phyloP scores from a whole-genome alignment of 2,888 invertebrate genomes.

The Thyatira batis region DNA sequence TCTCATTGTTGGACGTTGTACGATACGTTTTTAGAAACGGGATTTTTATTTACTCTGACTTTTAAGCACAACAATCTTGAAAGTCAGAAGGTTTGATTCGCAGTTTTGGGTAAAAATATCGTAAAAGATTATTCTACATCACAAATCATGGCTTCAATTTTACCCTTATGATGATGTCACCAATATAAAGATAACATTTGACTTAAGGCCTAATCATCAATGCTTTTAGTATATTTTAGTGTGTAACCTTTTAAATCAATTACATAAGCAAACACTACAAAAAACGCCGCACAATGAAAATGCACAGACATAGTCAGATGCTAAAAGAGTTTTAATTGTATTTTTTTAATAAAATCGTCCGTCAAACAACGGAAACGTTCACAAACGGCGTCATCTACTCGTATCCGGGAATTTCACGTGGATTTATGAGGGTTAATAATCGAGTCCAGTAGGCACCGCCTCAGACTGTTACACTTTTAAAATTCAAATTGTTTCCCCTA shows the following conservation, averaged over 20 bases:
- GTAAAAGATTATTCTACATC: too few relatives aligned
- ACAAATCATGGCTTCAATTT: too few relatives aligned
- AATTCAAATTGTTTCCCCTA: conserved; percentile 1
- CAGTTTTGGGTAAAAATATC: too few relatives aligned
- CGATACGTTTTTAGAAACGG: not conserved
- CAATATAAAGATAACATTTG: too few relatives aligned
- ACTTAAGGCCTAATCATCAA: too few relatives aligned
- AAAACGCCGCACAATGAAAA: too few relatives aligned
- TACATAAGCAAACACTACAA: too few relatives aligned
- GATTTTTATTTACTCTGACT: not conserved
- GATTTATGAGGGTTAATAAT: conserved; percentile 40
- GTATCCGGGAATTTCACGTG: conserved; percentile 34
- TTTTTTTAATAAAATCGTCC: not conserved
- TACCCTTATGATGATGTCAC: too few relatives aligned
- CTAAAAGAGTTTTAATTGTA: conserved; percentile 4
- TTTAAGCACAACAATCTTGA: too few relatives aligned
- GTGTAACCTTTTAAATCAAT: too few relatives aligned
- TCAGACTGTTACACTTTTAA: not conserved
- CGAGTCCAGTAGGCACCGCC: conserved; percentile 11
- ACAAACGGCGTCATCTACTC: conserved; percentile 19
- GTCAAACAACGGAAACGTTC: conserved; percentile 22
- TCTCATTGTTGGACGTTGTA: conserved; percentile 22
- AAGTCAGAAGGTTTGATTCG: too few relatives aligned
- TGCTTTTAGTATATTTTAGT: too few relatives aligned
- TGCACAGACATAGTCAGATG: conserved; percentile 1